Base-by-base conservation (phyloP, 1,140 invertebrate genomes). In the Ceratosolen fusciceps region DNA sequence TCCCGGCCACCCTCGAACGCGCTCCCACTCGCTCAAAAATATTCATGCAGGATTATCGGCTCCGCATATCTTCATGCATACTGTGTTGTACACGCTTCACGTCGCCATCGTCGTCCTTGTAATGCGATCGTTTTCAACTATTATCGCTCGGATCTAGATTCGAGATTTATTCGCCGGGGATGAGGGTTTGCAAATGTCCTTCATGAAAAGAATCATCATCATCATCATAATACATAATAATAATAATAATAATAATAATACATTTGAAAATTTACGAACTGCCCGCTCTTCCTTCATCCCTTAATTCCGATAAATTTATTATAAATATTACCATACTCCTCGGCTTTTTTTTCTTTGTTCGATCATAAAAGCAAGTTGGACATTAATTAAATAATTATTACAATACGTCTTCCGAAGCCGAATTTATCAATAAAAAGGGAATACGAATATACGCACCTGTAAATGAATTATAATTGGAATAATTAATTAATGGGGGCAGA, bases 31-130 rank as follows among this genome's bases (percentile, higher is more conserved):
- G 16, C 76, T 71, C 39, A 16, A 68, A 78, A 78, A 78, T 78
- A 78, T 78, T 78, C 76, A 78, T 72, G 76, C 24, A 24, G 37
- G 54, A 60, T 71, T 78, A 78, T 78, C 76, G 39, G 39, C 19
- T 49, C 5, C 39, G 67, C 65, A 58, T 77, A 77, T 77, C 65
- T 75, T 43, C 39, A 10, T 21, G 72, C 56, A 43, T 39, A 37
- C 47, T 26, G 24, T 56, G 14, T 16, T 19, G 16, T 73, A 58
- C 31, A 31, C 31, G 62, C 43, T 54, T 71, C 47, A 56, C n/a
- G 65, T 37, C 31, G 74, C 49, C 47, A 24, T 34, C 62, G 62
- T 10, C 62, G 60, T 31, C 31, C 12, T n/a, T 70, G 75, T 70
- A 70, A 70, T 43, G 75, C 75, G 65, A 77, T 77, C 75, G 65